Conservation (phyloP, 2,797 vertebrate species). For the Chelidonichthys spinosus region DNA sequence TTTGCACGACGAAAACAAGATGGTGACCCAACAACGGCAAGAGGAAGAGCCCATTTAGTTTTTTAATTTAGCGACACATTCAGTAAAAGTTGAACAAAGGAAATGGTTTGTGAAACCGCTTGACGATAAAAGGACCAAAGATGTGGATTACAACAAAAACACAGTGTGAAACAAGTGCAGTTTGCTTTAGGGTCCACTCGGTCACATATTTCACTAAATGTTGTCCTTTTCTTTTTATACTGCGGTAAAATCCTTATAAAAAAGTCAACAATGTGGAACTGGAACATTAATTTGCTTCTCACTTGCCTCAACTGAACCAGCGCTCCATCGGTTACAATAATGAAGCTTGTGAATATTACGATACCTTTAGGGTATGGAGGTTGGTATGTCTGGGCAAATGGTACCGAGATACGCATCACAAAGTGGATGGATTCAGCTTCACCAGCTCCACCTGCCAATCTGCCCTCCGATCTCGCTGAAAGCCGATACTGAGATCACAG, state of each 20-base stretch:
- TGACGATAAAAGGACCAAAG: no score
- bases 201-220: no score
- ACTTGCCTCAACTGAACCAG: background rate
- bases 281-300: background rate
- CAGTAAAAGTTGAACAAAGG: no score
- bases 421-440: background rate
- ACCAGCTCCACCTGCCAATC: conserved; percentile 11
- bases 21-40: background rate
- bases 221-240: background rate
- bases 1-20: background rate
- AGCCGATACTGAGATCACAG: conserved; percentile 20
- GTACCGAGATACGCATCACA: background rate
- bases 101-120: no score
- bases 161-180: no score
- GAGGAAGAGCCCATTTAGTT: background rate
- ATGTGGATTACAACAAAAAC: no score
- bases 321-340: background rate
- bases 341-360: background rate
- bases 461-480: conserved; percentile 4
- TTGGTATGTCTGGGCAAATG: background rate
- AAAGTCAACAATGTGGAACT: background rate
- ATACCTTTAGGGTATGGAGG: background rate
- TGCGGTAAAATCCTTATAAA: background rate
- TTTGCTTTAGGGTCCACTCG: no score
- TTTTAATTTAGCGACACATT: background rate